A percentile compares a stretch with the other conserved stretches of the same genome.
Evolutionary conservation across 2,797 vertebrate genomes (phyloP).

Genomic region (Phaenicophaeus curvirostris): DNA sequence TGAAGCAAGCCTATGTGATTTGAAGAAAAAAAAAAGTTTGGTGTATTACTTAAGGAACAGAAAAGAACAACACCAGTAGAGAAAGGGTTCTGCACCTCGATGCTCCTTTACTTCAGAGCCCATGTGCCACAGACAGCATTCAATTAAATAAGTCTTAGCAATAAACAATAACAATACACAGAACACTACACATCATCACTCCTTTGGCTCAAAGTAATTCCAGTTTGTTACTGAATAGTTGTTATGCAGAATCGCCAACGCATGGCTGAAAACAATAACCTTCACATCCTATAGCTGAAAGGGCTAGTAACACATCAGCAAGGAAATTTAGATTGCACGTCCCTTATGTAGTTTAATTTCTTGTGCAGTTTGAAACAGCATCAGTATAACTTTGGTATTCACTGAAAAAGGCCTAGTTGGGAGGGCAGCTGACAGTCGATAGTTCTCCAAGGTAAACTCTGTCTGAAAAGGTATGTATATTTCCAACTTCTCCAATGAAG

Average conservation of each 20-base stretch:
- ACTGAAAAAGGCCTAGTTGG: neutral
- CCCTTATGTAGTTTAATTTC: slow-evolving; percentile 13
- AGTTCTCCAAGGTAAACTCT: neutral
- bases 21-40: neutral
- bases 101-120: slow-evolving; percentile 32
- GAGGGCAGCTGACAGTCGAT: neutral
- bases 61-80: slow-evolving; percentile 25
- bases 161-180: neutral
- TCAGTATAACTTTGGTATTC: slow-evolving; percentile 50
- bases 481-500: neutral
- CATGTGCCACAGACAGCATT: slow-evolving; percentile 12
- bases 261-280: neutral
- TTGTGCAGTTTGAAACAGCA: slow-evolving; percentile 22
- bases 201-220: slow-evolving; percentile 39
- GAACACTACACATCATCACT: neutral
- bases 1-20: neutral
- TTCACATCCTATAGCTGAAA: neutral
- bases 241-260: neutral
- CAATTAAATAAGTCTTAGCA: slow-evolving; percentile 16
- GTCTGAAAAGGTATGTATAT: neutral
- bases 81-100: neutral
- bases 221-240: slow-evolving; percentile 5
- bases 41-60: neutral
- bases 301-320: slow-evolving; percentile 2
- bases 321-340: slow-evolving; percentile 30